Evolutionary conservation across 2,888 invertebrate species (phyloP), one percentile per base, ranked within the genome.

Genomic region (Dicycla oo): DNA sequence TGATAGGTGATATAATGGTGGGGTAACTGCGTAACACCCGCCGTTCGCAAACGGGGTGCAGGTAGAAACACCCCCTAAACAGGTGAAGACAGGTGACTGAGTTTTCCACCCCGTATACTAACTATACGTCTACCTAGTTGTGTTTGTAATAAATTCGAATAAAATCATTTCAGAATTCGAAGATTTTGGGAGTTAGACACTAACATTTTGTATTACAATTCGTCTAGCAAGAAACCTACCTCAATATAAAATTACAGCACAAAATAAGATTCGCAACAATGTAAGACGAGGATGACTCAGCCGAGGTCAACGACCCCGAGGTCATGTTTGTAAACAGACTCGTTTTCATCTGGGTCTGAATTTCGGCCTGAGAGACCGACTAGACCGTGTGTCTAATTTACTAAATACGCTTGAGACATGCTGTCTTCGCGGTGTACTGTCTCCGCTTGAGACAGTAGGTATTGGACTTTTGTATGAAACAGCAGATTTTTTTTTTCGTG

Each of bases 271-370:
- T 51, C 54, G 45, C 80, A 66, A 70, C 81, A 69, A 65, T 54
- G 30, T 23, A 40, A 56, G n/a, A 30, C 6, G 20, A 51, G n/a
- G 70, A 73, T 86, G 83, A 86, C 49, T 83, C 84, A 83, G 58
- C 47, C 43, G 65, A 69, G 85, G 72, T 84, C 82, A 69, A 53
- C 58, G 81, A 82, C 85, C 81, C 47, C 76, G 81, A 78, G 80
- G 76, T 85, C 84, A 43, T 75, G 80, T 79, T 80, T 64, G 82
- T 84, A 84, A 81, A 83, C 81, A 86, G 74, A 81, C 45, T 70
- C 67, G 40, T 77, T 69, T 69, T 77, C 66, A 49, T 62, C 66
- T 75, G 18, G n/a, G 58, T 53, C 84, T 82, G 69, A 71, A 74
- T 47, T 81, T 83, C 73, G 64, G 56, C n/a, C 74, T 74, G 57